These are phyloP conservation scores for Odocoileus virginianus DNA, from an alignment of 2,113 vertebrate genomes.

Conservation along the genomic window DNA sequence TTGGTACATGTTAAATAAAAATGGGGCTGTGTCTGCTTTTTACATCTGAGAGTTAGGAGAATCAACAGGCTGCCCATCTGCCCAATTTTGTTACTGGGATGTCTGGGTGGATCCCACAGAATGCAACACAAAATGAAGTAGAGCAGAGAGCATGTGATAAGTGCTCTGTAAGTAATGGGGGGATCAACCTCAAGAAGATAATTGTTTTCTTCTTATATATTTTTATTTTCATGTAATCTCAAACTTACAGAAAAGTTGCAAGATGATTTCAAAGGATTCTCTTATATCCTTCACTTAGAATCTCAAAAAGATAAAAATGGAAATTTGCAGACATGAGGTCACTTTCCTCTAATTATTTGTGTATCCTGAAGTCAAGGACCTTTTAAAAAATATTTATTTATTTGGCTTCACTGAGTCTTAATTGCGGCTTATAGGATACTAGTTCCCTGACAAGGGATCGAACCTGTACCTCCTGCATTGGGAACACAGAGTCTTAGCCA, in stretches of 20 bases:
- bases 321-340: neutral
- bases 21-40: slow-evolving; percentile 21
- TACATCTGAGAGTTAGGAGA: neutral
- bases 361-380: neutral
- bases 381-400: neutral
- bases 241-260: neutral
- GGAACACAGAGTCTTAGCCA: neutral
- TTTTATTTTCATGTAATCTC: slow-evolving; percentile 1
- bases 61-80: neutral
- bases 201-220: neutral
- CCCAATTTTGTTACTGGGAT: neutral
- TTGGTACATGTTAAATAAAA: neutral
- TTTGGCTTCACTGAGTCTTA: neutral
- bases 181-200: neutral
- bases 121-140: neutral
- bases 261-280: neutral
- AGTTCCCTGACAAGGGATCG: neutral
- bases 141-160: neutral
- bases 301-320: slow-evolving; percentile 10
- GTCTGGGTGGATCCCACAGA: neutral
- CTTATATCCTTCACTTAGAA: neutral
- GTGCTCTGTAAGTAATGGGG: neutral
- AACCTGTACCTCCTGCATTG: neutral
- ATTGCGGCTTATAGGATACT: neutral
- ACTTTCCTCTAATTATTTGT: neutral